Base-by-base conservation (phyloP, 2,888 invertebrate genomes). In the Aspidapion aeneum region DNA sequence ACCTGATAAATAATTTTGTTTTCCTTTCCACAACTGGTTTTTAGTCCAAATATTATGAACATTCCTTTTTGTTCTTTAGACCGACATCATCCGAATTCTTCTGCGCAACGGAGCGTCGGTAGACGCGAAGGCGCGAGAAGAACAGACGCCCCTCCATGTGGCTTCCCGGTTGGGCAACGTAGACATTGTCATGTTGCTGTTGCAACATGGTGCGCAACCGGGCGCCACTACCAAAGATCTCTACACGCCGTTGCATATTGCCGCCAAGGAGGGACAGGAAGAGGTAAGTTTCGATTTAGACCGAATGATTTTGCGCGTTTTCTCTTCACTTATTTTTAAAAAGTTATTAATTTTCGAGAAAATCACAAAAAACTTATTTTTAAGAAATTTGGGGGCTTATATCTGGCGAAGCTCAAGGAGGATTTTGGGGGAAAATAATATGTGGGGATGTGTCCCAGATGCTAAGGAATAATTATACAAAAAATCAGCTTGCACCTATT, bases 101-200 rank as follows among this genome's bases (percentile, higher is more conserved):
- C 86, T 99, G 57, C 85, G 98, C 74, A 97, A 98, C 77, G 94
- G 93, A 61, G 97, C 98, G 18, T 74, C 76, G 79, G 89, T 89
- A 54, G 88, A 89, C 70, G 87, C 87, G 0, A 81, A 85, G 50
- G 89, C 89, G 0, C 83, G 89, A 76, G 98, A 98, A 77, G 93
- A 96, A 66, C 98, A 98, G 81, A 98, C 98, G 0, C 96, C 98
- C 0, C 83, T 99, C 19, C 98, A 99, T 82, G 97, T 99, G 63
- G 97, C 98, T 0, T 91, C 96, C 1, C 86, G 96, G 18, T 86
- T 98, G 18, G 98, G 98, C 0, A 98, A 99, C 82, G 93, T 91
- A 5, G 98, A 99, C 80, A 96, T 98, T 73, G 96, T 96, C 1
- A 93, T 94, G 81, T 80, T 98, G 67, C 82, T 99, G 73, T 81